Evolutionary conservation across 2,113 vertebrate species (phyloP).

Genomic region (Machaerirhynchus nigripectus): DNA sequence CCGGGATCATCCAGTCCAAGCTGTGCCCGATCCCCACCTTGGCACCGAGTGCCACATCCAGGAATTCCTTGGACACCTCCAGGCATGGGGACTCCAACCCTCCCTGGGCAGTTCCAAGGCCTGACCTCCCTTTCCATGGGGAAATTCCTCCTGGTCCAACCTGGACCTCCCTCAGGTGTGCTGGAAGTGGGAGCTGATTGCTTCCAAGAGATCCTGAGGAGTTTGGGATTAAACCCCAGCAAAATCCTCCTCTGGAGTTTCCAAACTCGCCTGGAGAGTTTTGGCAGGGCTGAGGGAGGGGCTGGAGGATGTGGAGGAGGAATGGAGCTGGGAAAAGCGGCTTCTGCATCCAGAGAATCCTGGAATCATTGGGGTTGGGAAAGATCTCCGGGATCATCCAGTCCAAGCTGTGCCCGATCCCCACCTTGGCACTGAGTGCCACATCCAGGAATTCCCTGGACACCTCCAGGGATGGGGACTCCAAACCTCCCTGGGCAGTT

Average conservation of each 20-base stretch:
- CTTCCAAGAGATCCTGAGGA: not conserved
- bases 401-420: not conserved
- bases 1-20: fast-evolving
- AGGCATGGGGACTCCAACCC: not conserved
- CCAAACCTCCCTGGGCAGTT: not conserved
- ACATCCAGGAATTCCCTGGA: not conserved
- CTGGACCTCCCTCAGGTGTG: not conserved
- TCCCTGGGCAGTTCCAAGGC: not conserved
- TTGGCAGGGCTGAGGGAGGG: not conserved
- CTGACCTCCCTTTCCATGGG: not conserved
- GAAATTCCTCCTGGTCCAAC: not conserved
- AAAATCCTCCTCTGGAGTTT: not conserved
- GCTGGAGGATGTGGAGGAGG: not conserved
- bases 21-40: not conserved
- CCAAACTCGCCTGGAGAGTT: not conserved
- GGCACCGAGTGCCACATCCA: not conserved
- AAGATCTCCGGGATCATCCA: fast-evolving
- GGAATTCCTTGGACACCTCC: not conserved
- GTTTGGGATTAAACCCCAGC: not conserved
- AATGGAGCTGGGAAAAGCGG: not conserved
- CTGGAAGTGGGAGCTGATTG: not conserved
- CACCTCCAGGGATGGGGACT: not conserved
- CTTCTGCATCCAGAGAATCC: not conserved
- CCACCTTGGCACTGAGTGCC: no score
- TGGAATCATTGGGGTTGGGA: fast-evolving